Base-by-base conservation (phyloP, 1,140 invertebrate species). In the Cryptotermes secundus region DNA sequence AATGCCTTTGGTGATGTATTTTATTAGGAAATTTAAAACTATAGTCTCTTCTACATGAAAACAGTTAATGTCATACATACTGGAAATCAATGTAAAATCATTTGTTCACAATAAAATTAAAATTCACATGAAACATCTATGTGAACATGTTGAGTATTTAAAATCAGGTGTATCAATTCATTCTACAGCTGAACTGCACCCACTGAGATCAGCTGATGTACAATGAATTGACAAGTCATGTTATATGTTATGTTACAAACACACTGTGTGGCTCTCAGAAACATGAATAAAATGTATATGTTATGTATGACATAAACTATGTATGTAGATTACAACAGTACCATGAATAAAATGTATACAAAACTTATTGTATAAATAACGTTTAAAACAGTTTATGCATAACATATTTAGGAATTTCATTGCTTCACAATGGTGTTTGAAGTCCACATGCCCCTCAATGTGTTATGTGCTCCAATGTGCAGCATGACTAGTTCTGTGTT, bases 321-420 rank as follows among this genome's bases (percentile, higher is more conserved):
- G 31, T n/a, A 72, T 72, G 59, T 72, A 72, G 26, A 72, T 72
- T 31, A 31, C n/a, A 49, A 49, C 45, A 49, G 45, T 49, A 49
- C 45, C 26, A 72, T 72, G 59, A 72, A 72, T 72, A 72, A 72
- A 72, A n/a, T 72, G 59, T 72, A n/a, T 72, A 72, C 59, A 72
- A 72, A 72, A 72, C 59, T 7, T 31, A 6, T 72, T 72, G 59
- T 72, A 72, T 72, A 72, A 72, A 72, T 72, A 72, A 72, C 26
- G n/a, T 72, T 72, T 72, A 72, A 72, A 72, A 72, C 59, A 72
- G 59, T 72, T 72, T 72, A 72, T 72, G 59, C n/a, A 72, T 72
- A 49, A 49, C 45, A 49, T 49, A 49, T 22, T 49, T 49, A 72
- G 59, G 59, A 72, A 72, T 72, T 72, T 72, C 59, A 72, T 31